Base-by-base conservation (phyloP, 2,888 invertebrate species). In the Lepas anatifera region DNA sequence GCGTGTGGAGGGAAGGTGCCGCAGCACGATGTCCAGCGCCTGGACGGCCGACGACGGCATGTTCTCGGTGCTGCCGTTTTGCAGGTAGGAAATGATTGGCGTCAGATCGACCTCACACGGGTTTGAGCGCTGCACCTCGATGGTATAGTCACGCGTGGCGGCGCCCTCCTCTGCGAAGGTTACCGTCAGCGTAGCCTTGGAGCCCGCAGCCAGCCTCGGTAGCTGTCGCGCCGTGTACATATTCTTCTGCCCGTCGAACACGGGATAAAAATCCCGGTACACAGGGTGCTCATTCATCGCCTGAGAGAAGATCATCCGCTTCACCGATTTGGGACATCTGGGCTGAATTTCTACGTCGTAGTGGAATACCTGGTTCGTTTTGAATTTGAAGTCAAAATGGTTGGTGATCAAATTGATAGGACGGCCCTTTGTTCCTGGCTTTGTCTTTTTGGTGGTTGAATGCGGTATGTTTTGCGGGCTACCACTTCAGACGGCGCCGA, bases 1-100 rank as follows among this genome's bases (percentile, higher is more conserved):
- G 79, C 79, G 81, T 76, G 83, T 78, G 66, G 84, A 81, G 0
- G 88, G 85, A 41, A 87, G 83, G 77, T 86, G 85, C 25, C 89
- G 81, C 77, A 96, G 82, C 66, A 94, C 87, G 2, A 95, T 87
- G 78, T 95, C 94, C 43, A 95, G 79, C n/a, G 89, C 91, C 78
- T 91, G 92, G 25, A 90, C 80, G 0, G 84, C 86, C 72, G 83
- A 84, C 70, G 84, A 84, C 0, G 87, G 86, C 0, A 83, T 80
- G 13, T 76, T 77, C 13, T 81, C 74, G 0, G 83, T 80, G 1
- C 81, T 77, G 0, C 81, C 80, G 2, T 13, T 70, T 4, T 63
- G 2, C 52, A 64, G 29, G 67, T 72, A 72, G 22, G 50, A 39
- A 25, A 48, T 18, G 27, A 72, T 22, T 4, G 68, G 50, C 16